Evolutionary conservation across 2,113 vertebrate species (phyloP), one percentile per base, ranked within the genome.

Genomic region (Grus americana): DNA sequence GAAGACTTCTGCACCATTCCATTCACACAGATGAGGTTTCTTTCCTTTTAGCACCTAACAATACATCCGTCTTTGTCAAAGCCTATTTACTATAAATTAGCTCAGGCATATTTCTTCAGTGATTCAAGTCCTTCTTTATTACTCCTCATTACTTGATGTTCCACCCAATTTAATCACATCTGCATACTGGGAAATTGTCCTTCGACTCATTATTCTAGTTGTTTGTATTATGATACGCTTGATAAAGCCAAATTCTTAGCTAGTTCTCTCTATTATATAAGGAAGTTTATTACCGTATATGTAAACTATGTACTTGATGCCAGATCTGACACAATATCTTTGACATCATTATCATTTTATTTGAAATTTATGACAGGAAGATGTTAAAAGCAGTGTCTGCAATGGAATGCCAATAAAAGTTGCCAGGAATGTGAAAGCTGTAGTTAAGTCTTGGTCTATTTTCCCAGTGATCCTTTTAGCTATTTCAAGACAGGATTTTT

Each of bases 91-190:
- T 86, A 63, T 57, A 94, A 87, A 96, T 97, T 90, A 97, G 57
- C 76, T 94, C 76, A 15, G 70, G 92, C 93, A 86, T 94, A 94
- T 95, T 97, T 93, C 96, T 96, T 88, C 46, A 19, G 79, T 97
- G 91, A 97, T 96, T 96, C 79, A 91, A 95, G 95, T 70, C 89
- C 80, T 94, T 97, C 79, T 91, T 97, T 95, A 97, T 97, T 98
- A 93, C 90, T 93, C 63, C 93, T 97, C 94, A 95, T 98, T 98
- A 98, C 96, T 98, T 97, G 93, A 91, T 90, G 96, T 97, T 98
- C 98, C 96, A 96, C 95, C 76, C 85, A 95, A 98, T 98, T 98
- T 98, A 98, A 97, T 93, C 94, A 95, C 97, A 97, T 98, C 92
- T 97, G 97, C 97, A 97, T 97, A 88, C 67, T 95, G 74, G 79